phyloP scores from a whole-genome alignment of 2,113 vertebrate genomes.

The Marcusenius ussheri region DNA sequence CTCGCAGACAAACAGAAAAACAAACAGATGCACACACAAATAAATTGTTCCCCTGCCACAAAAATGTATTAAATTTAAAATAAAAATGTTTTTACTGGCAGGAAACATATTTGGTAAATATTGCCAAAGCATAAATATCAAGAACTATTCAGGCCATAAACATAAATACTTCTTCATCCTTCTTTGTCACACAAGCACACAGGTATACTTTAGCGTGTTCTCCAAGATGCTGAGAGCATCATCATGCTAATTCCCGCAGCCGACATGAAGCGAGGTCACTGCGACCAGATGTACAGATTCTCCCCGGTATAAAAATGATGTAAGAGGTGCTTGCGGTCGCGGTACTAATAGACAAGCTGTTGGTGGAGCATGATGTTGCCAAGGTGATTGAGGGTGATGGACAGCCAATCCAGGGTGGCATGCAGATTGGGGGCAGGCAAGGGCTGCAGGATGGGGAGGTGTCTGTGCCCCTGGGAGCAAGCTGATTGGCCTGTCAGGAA shows the following conservation, averaged over 20 bases:
- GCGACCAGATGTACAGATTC: constrained; percentile 9
- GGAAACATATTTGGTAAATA: background rate
- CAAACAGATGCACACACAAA: background rate
- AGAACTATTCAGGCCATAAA: background rate
- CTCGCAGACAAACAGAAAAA: background rate
- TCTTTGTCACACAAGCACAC: background rate
- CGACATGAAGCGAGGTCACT: constrained; percentile 21
- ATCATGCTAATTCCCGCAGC: constrained; percentile 31
- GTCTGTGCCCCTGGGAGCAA: background rate
- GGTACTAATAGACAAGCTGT: constrained; percentile 57
- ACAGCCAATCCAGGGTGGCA: constrained; percentile 55
- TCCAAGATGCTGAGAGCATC: constrained; percentile 32
- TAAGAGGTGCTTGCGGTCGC: constrained; percentile 48
- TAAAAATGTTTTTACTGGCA: constrained; percentile 7
- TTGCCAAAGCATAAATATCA: background rate
- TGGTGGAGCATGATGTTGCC: constrained; percentile 56
- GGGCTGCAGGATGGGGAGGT: constrained; percentile 34
- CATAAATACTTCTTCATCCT: background rate
- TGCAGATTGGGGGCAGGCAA: constrained; percentile 39
- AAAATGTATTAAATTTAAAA: background rate
- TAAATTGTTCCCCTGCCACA: background rate
- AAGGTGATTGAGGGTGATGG: constrained; percentile 63
- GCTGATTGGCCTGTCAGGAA: constrained; percentile 23
- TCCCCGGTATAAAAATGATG: constrained; percentile 22
- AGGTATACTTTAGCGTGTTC: background rate